A percentile compares a stretch with the other conserved stretches of the same genome.
Evolutionary conservation across 2,888 invertebrate genomes (phyloP).

Genomic region (Aphidoletes aphidimyza): DNA sequence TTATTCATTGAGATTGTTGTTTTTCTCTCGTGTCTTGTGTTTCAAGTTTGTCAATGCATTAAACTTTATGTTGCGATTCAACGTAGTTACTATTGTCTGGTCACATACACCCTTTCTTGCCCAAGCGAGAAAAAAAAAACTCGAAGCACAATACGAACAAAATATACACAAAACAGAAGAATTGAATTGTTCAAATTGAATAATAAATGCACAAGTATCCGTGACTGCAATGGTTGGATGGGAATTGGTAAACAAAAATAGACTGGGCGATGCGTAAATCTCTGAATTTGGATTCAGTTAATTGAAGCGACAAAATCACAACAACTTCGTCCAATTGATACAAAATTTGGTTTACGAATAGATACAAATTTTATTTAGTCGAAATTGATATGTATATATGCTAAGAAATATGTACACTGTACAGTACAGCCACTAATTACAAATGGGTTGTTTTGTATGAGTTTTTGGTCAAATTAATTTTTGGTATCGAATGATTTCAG

Average conservation of each 20-base stretch:
- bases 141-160: no score
- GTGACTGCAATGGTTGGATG: neutral
- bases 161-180: neutral
- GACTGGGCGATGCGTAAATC: neutral
- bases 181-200: no score
- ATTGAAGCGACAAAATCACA: neutral
- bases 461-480: neutral
- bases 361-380: neutral
- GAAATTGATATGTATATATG: no score
- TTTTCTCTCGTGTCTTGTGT: neutral
- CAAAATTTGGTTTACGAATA: no score
- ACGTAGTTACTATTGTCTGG: neutral
- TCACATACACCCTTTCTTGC: neutral
- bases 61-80: neutral
- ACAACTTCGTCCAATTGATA: no score
- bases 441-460: no score
- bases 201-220: neutral
- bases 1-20: neutral
- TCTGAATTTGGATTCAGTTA: neutral
- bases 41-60: neutral
- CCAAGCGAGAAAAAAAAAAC: no score
- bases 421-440: no score
- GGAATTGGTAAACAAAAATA: neutral
- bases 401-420: no score
- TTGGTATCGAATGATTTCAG: conserved; percentile 59